Evolutionary conservation across 2,797 vertebrate species (phyloP).

Genomic region (Manis crassicaudata): DNA sequence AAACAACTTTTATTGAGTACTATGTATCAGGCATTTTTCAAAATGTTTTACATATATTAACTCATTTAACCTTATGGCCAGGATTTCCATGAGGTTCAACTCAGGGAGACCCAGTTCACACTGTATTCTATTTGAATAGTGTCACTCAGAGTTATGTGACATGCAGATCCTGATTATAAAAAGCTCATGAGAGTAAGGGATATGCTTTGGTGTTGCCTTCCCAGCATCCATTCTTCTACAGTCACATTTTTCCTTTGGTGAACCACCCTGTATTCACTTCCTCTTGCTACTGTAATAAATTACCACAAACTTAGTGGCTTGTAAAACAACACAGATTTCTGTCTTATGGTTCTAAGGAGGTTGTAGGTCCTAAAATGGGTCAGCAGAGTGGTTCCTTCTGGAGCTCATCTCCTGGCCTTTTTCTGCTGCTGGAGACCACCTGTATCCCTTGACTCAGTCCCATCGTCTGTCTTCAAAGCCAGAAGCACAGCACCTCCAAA

Average conservation of each 20-base stretch:
- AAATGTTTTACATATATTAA: not conserved
- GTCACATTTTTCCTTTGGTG: not conserved
- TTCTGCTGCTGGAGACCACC: not conserved
- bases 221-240: not conserved
- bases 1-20: not conserved
- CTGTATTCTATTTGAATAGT: not conserved
- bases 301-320: not conserved
- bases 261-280: not conserved
- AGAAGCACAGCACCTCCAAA: not conserved
- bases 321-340: not conserved
- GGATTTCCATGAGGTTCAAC: not conserved
- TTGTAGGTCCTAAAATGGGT: not conserved
- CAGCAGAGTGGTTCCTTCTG: not conserved
- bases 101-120: not conserved
- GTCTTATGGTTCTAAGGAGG: not conserved
- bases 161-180: not conserved
- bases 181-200: not conserved
- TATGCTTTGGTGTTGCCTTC: not conserved
- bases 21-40: not conserved
- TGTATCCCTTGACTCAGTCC: not conserved
- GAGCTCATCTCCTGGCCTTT: not conserved
- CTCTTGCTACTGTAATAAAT: not conserved
- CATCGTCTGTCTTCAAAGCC: not conserved
- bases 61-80: not conserved
- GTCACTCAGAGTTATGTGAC: not conserved